Conservation (phyloP, 1,140 invertebrate genomes). For the Orius laevigatus region DNA sequence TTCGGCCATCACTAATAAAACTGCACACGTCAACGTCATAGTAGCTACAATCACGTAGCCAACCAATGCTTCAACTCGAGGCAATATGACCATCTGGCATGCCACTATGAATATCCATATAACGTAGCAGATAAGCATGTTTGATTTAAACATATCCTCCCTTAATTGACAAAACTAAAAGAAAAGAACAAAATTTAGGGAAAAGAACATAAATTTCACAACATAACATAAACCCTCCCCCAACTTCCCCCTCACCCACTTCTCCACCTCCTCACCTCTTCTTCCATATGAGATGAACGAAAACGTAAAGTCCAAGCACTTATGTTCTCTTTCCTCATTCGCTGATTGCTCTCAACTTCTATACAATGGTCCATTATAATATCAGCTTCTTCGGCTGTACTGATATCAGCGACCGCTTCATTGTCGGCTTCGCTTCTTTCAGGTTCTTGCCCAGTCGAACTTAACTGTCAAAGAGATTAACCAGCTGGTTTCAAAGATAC, state of each 20-base stretch:
- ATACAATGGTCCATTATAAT: slow-evolving; percentile 78
- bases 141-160: slow-evolving; percentile 88
- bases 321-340: slow-evolving; percentile 76
- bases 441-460: slow-evolving; percentile 30
- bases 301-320: slow-evolving; percentile 74
- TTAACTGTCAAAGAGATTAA: slow-evolving; percentile 26
- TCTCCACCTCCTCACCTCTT: slow-evolving; percentile 35
- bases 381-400: slow-evolving; percentile 51
- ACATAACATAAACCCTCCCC: no score
- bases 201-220: slow-evolving; percentile 1
- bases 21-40: slow-evolving; percentile 43
- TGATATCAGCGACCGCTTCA: slow-evolving; percentile 17
- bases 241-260: not conserved
- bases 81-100: slow-evolving; percentile 61
- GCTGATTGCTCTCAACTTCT: slow-evolving; percentile 82
- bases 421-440: slow-evolving; percentile 23
- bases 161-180: slow-evolving; percentile 67
- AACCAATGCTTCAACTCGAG: slow-evolving; percentile 28
- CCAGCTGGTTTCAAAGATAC: not conserved
- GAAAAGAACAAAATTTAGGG: slow-evolving; percentile 1
- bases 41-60: slow-evolving; percentile 42
- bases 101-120: slow-evolving; percentile 78
- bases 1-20: slow-evolving; percentile 69
- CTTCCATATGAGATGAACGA: slow-evolving; percentile 51
- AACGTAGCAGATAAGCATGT: slow-evolving; percentile 79